Conservation (phyloP, 2,113 vertebrate species). For the Catharus fuscescens region DNA sequence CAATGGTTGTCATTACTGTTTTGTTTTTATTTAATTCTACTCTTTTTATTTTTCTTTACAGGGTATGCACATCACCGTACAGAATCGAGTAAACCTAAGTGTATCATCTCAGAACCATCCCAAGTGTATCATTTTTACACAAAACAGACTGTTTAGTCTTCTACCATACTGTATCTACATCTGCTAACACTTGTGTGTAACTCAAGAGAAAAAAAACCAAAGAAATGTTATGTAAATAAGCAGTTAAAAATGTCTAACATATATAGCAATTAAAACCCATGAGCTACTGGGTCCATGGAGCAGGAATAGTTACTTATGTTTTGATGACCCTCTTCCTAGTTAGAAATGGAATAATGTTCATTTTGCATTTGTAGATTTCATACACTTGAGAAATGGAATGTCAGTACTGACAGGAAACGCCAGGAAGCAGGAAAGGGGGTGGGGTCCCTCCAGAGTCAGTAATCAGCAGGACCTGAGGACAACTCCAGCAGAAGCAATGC, state of each 20-base stretch:
- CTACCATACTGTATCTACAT: conserved; percentile 12
- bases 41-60: neutral
- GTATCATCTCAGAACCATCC: neutral
- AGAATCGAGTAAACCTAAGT: neutral
- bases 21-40: neutral
- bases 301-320: neutral
- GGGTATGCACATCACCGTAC: neutral
- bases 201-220: conserved; percentile 3
- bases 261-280: neutral
- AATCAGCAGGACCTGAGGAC: neutral
- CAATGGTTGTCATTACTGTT: neutral
- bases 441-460: accelerated
- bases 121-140: neutral
- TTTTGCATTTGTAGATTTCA: neutral
- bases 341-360: neutral
- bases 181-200: neutral
- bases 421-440: neutral
- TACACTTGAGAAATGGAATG: neutral
- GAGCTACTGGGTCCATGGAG: neutral
- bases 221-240: conserved; percentile 18
- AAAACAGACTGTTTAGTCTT: neutral
- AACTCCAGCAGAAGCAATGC: neutral
- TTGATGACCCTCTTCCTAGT: neutral
- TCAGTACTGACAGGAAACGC: neutral
- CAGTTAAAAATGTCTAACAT: neutral